Base-by-base conservation (phyloP, 2,113 vertebrate species). In the Chionomys nivalis region DNA sequence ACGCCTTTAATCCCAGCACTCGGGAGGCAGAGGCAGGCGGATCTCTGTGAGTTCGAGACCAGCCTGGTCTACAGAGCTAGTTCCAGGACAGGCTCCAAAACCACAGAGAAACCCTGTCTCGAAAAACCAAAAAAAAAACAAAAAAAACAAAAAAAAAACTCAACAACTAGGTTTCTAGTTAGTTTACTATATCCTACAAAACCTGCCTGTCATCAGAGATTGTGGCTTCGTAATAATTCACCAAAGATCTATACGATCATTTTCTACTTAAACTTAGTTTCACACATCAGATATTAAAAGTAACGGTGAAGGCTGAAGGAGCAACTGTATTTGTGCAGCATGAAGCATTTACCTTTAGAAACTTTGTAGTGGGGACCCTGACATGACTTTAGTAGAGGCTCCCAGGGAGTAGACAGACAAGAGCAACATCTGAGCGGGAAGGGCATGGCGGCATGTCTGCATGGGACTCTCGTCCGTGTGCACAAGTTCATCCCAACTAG, bases 241-340 rank as follows among this genome's bases (percentile, higher is more conserved):
- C 55, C 21, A 70, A 86, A 87, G 65, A 66, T 8, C 12, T 39
- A 49, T 23, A 75, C 55, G 47, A 91, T 79, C 75, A 91, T 78
- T 31, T 90, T 36, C 85, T 61, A 72, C 44, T 93, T 82, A 72
- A 73, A 82, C 65, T 95, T 87, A 83, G 36, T 89, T 72, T 31
- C 61, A 86, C 93, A 90, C 2, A 66, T 66, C 28, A 33, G 42
- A 68, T 58, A 68, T 61, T 88, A 95, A 92, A 97, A 86, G 87
- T 10, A 91, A 55, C 58, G 44, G n/a, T 28, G 26, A 63, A 89
- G 52, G 49, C 49, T 21, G 44, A 36, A 88, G 16, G 55, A 82
- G 63, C 93, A 94, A 81, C 44, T 19, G 6, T 9, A 70, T 13
- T 76, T 85, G 10, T 19, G 49, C 3, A 52, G 39, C 66, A 61